phyloP scores from a whole-genome alignment of 2,113 vertebrate species.

The Pandion haliaetus region DNA sequence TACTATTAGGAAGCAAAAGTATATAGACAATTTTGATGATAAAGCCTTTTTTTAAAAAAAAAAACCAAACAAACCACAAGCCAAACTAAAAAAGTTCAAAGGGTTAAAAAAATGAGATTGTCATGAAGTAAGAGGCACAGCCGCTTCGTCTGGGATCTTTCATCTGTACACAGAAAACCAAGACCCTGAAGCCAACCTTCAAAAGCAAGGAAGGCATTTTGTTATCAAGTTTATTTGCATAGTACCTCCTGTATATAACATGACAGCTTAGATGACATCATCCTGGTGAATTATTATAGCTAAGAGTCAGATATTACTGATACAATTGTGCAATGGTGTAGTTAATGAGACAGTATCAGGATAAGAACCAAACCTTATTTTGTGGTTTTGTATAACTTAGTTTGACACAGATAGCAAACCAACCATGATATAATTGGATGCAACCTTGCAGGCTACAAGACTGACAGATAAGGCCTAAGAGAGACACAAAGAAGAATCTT shows the following conservation, averaged over 20 bases:
- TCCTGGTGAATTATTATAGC: conserved; percentile 51
- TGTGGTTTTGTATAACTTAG: conserved; percentile 28
- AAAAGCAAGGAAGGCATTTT: conserved; percentile 28
- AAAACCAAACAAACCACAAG: no score
- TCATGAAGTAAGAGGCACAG: not conserved
- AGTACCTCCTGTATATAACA: not conserved
- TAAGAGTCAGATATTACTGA: conserved; percentile 55
- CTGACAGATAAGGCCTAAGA: not conserved
- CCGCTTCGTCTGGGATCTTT: not conserved
- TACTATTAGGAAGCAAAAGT: not conserved
- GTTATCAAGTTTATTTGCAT: conserved; percentile 46
- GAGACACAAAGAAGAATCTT: not conserved
- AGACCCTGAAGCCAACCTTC: conserved; percentile 18
- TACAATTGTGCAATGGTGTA: conserved; percentile 32
- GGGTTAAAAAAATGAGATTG: not conserved
- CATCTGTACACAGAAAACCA: not conserved
- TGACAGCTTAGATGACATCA: conserved; percentile 36
- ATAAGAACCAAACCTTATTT: conserved; percentile 40
- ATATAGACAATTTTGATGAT: not conserved
- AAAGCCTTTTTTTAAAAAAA: not conserved
- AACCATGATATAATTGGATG: not conserved
- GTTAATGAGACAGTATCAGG: conserved; percentile 17
- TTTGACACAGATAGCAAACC: not conserved
- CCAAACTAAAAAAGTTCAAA: not conserved
- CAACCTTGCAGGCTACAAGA: not conserved